These are phyloP conservation scores for Artibeus jamaicensis DNA, from an alignment of 2,797 vertebrate genomes.

Conservation along the genomic window DNA sequence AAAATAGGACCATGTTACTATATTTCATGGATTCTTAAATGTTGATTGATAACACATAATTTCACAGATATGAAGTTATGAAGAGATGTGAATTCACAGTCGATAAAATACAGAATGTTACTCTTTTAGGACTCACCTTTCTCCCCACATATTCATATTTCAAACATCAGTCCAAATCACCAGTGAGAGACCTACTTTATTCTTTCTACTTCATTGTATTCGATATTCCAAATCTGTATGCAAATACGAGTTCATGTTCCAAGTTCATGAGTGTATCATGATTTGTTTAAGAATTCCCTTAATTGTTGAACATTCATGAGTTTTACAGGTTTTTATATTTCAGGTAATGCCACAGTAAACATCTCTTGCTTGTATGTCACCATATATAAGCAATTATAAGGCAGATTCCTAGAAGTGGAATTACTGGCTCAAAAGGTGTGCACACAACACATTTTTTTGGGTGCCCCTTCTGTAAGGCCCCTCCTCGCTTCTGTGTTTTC, in stretches of 20 bases:
- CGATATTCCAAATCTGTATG: not conserved
- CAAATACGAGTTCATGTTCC: not conserved
- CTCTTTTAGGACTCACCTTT: not conserved
- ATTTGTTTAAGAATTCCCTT: conserved; percentile 9
- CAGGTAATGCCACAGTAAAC: not conserved
- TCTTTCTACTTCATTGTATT: not conserved
- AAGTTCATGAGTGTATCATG: not conserved
- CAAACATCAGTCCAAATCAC: not conserved
- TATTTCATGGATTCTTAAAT: not conserved
- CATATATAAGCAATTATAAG: not conserved
- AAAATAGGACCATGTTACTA: not conserved
- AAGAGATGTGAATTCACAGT: not conserved
- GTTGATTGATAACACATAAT: not conserved
- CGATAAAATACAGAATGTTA: not conserved
- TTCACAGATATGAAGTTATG: not conserved
- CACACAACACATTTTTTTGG: not conserved
- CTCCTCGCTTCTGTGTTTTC: not conserved
- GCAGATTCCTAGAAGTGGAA: not conserved
- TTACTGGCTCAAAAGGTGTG: not conserved
- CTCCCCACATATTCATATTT: not conserved
- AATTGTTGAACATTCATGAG: not conserved
- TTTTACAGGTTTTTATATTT: not conserved
- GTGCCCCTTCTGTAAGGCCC: not conserved
- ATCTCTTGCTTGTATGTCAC: not conserved
- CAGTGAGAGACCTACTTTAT: not conserved